Base-by-base conservation (phyloP, 2,113 vertebrate genomes). In the Ailuropoda melanoleuca region DNA sequence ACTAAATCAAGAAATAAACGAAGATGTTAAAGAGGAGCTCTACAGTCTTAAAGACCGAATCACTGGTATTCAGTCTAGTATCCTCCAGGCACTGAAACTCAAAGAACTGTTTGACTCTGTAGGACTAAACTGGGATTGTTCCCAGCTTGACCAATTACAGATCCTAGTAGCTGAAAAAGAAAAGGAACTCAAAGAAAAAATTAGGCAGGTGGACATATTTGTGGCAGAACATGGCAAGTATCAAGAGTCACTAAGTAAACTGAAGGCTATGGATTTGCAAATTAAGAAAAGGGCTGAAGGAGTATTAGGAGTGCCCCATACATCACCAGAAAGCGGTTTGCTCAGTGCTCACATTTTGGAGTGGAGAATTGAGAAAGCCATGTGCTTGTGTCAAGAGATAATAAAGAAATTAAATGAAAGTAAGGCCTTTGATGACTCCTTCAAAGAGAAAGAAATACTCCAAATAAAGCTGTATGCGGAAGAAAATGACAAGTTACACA, bases 401-500 rank as follows among this genome's bases (percentile, higher is more conserved):
- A 62, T 77, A 13, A 97, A 98, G 37, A 98, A 99, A 68, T 98
- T 99, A 75, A 98, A 98, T 82, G 96, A 89, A 96, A 99, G 99
- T 39, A 48, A 98, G 17, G 95, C 98, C 48, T 98, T 99, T 31
- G 98, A 98, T 97, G 95, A 98, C 8, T 97, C 98, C 7, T 98
- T 99, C 97, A 98, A 99, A 91, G 97, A 97, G 34, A 95, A 93
- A 24, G 99, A 99, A 95, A 98, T 90, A 31, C 97, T 96, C 75
- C 98, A 99, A 91, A 97, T 99, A 18, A 98, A 98, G 31, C 97
- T 93, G 39, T 95, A 97, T 11, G 92, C 97, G 66, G 98, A 99
- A 39, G 98, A 97, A 46, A 97, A 99, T 14, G 93, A 98, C 7
- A 97, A 96, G 37, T 96, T 98, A 97, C 98, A 97, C 53, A 87